Percentiles rank a stretch among this genome's conserved stretches.
Evolutionary conservation across 2,113 vertebrate species (phyloP).

Genomic region (Poeciliopsis prolifica): DNA sequence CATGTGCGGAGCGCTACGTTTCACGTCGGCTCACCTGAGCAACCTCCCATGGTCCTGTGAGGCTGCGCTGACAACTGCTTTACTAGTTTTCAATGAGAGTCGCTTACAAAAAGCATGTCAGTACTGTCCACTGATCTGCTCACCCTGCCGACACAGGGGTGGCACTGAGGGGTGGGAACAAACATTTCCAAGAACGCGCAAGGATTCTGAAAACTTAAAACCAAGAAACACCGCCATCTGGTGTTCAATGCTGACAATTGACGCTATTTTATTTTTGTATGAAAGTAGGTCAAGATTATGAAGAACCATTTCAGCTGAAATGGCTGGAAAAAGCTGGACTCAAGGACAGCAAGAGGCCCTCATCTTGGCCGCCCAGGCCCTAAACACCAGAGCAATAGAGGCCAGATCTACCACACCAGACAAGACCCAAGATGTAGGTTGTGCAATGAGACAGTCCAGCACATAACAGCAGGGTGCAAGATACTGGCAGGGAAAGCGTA

Average conservation of each 20-base stretch:
- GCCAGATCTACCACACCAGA: too few relatives aligned
- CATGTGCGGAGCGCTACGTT: slow-evolving; percentile 45
- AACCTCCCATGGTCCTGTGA: slow-evolving; percentile 56
- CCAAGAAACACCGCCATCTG: slow-evolving; percentile 49
- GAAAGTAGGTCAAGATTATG: neutral
- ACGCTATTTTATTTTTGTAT: neutral
- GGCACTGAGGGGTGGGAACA: slow-evolving; percentile 14
- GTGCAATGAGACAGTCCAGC: too few relatives aligned
- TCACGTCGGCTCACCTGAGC: slow-evolving; percentile 66
- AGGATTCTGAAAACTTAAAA: neutral
- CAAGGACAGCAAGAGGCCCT: too few relatives aligned
- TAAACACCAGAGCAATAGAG: too few relatives aligned
- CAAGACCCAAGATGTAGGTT: too few relatives aligned
- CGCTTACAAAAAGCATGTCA: slow-evolving; percentile 4
- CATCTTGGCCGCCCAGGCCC: too few relatives aligned
- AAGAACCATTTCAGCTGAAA: too few relatives aligned
- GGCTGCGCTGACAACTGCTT: slow-evolving; percentile 22
- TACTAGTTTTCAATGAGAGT: slow-evolving; percentile 7
- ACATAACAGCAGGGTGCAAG: too few relatives aligned
- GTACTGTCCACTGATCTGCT: slow-evolving; percentile 13
- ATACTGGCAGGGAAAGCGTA: too few relatives aligned
- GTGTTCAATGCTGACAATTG: slow-evolving; percentile 5
- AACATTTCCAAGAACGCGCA: slow-evolving; percentile 27
- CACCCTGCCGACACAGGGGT: slow-evolving; percentile 6
- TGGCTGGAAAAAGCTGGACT: too few relatives aligned